Evolutionary conservation across 1,140 invertebrate genomes (phyloP).

Genomic region (Ridgeia piscesae): DNA sequence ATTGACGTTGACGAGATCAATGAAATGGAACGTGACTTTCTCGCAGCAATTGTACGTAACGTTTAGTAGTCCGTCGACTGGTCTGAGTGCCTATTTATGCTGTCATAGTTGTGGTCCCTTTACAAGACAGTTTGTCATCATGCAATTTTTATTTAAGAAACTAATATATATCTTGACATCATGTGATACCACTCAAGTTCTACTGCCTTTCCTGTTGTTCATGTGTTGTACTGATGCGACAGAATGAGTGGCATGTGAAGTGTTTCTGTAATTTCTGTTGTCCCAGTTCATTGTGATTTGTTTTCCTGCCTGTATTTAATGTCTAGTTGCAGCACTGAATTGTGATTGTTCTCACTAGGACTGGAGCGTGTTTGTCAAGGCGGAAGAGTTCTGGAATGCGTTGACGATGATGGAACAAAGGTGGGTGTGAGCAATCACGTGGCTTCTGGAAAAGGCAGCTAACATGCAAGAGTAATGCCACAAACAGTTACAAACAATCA

Average conservation of each 20-base stretch:
- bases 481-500: too few species aligned
- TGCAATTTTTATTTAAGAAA: not conserved
- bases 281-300: not conserved
- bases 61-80: not conserved
- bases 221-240: not conserved
- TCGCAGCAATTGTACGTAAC: constrained; percentile 82
- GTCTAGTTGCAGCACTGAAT: constrained; percentile 1
- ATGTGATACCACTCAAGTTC: not conserved
- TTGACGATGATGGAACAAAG: constrained; percentile 39
- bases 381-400: constrained; percentile 38
- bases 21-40: constrained; percentile 82
- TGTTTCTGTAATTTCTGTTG: not conserved
- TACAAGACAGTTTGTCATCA: not conserved
- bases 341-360: constrained; percentile 34
- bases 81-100: not conserved
- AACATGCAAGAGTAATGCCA: too few species aligned
- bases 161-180: not conserved
- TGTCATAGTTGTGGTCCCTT: not conserved
- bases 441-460: not conserved
- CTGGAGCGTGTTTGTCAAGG: constrained; percentile 43
- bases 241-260: not conserved
- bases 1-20: constrained; percentile 76
- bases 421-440: constrained; percentile 26
- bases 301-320: not conserved
- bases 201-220: not conserved